phyloP scores from a whole-genome alignment of 1,140 invertebrate genomes.

The Sweltsa coloradensis region DNA sequence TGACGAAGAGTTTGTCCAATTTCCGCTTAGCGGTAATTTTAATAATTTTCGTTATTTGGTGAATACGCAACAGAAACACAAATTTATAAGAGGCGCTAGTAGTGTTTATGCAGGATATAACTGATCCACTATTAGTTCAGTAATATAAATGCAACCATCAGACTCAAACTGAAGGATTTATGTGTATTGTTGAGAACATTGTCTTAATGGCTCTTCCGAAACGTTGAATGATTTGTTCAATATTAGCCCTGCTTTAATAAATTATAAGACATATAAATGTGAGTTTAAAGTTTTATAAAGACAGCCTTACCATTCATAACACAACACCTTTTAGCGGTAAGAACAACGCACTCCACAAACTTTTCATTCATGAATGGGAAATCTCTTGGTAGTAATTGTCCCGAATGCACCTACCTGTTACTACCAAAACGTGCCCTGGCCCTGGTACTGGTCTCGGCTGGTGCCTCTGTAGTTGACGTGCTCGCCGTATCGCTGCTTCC shows the following conservation, averaged over 20 bases:
- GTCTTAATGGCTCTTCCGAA: too few relatives aligned
- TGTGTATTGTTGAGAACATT: too few relatives aligned
- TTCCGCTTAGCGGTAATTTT: too few relatives aligned
- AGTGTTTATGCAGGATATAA: too few relatives aligned
- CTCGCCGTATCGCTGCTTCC: neutral
- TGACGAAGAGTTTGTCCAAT: too few relatives aligned
- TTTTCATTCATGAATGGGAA: neutral
- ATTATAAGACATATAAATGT: neutral
- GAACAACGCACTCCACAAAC: neutral
- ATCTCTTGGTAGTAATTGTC: neutral
- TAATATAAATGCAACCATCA: too few relatives aligned
- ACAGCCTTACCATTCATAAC: neutral
- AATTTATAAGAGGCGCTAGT: too few relatives aligned
- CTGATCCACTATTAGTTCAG: too few relatives aligned
- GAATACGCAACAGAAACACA: too few relatives aligned
- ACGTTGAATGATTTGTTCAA: neutral
- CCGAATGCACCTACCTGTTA: neutral
- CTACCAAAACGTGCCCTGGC: slow-evolving; percentile 1
- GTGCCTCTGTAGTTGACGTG: slow-evolving; percentile 3
- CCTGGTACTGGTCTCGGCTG: slow-evolving; percentile 3
- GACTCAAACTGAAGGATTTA: too few relatives aligned
- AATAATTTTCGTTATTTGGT: too few relatives aligned
- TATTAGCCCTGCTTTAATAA: neutral
- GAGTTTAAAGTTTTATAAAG: neutral
- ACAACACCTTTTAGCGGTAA: neutral